phyloP scores from a whole-genome alignment of 1,140 invertebrate species.

The Diorhabda carinulata region DNA sequence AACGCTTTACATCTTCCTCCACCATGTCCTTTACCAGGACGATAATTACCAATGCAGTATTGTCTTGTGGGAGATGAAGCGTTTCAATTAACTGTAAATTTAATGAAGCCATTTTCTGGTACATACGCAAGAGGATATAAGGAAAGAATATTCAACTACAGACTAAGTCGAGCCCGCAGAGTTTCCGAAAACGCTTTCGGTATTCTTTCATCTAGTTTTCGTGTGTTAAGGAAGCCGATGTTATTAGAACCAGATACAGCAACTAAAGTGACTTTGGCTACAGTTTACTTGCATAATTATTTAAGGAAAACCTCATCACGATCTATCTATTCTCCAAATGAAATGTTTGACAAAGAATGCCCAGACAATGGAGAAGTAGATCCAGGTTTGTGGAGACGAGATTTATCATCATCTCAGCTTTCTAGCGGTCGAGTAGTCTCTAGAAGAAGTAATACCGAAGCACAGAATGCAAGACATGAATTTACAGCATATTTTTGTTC shows the following conservation, averaged over 20 bases:
- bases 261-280: constrained; percentile 35
- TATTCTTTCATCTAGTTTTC: constrained; percentile 48
- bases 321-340: constrained; percentile 5
- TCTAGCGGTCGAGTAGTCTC: no score
- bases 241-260: constrained; percentile 39
- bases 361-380: no score
- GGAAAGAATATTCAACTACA: constrained; percentile 37
- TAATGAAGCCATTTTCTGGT: constrained; percentile 46
- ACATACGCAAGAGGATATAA: constrained; percentile 31
- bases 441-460: no score
- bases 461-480: no score
- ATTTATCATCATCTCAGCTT: no score
- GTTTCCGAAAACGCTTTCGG: constrained; percentile 49
- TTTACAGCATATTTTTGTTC: background rate
- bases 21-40: no score
- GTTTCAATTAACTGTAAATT: constrained; percentile 38
- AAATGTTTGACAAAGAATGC: no score
- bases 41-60: no score
- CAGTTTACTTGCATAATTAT: constrained; percentile 19
- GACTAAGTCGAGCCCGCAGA: constrained; percentile 31
- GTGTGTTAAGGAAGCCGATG: constrained; percentile 46
- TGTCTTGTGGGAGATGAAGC: constrained; percentile 39
- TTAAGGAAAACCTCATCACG: constrained; percentile 20
- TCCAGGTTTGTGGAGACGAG: no score
- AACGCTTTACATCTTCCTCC: no score